Evolutionary conservation across 2,797 vertebrate genomes (phyloP).

Genomic region (Sebastes hubbsi): DNA sequence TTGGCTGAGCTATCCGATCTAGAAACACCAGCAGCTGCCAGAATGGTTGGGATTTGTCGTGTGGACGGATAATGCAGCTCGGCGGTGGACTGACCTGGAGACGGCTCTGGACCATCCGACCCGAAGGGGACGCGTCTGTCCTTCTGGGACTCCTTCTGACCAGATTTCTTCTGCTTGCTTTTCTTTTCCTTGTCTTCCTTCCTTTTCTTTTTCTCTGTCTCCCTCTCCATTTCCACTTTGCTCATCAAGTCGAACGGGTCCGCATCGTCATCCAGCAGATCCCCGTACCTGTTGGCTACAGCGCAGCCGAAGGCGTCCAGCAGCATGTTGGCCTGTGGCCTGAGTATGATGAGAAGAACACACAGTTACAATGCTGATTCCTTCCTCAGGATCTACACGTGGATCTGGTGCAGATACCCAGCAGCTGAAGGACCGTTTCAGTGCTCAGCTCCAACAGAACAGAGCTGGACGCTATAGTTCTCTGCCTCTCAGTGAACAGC

Average conservation of each 20-base stretch:
- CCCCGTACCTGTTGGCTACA: slow-evolving; percentile 89
- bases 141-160: slow-evolving; percentile 85
- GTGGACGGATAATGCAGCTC: not conserved
- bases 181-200: slow-evolving; percentile 70
- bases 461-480: not conserved
- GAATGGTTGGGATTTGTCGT: slow-evolving; percentile 10
- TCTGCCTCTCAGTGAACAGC: not conserved
- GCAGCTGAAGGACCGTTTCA: not conserved
- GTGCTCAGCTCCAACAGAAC: not conserved
- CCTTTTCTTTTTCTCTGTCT: slow-evolving; percentile 71
- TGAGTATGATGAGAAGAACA: slow-evolving; percentile 21
- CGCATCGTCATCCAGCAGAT: slow-evolving; percentile 90
- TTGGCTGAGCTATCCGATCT: slow-evolving; percentile 13
- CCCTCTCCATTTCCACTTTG: slow-evolving; percentile 77
- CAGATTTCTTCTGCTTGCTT: slow-evolving; percentile 62
- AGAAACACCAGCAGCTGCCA: slow-evolving; percentile 68
- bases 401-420: not conserved
- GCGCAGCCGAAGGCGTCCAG: slow-evolving; percentile 89
- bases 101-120: slow-evolving; percentile 16
- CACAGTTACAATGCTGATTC: not conserved
- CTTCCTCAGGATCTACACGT: not conserved
- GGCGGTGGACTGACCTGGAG: slow-evolving; percentile 23
- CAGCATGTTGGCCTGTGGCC: slow-evolving; percentile 83
- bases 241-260: slow-evolving; percentile 91
- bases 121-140: slow-evolving; percentile 68